Conservation (phyloP, 64 coral and sea anemone genomes). For the Montipora efflorescens region DNA sequence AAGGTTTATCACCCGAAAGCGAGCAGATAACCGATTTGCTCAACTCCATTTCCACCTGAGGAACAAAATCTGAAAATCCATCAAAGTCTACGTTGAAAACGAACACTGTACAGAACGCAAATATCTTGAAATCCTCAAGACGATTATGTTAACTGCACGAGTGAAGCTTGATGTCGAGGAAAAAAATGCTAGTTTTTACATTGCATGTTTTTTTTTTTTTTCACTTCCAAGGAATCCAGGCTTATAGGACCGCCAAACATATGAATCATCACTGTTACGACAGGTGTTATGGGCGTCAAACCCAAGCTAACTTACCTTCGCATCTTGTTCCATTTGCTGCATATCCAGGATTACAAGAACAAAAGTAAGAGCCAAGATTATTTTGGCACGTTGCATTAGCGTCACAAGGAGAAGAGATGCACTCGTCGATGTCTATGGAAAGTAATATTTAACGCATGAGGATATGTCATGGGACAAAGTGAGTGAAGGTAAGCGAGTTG, state of each 20-base stretch:
- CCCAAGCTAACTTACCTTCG: background rate
- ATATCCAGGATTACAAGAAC: slow-evolving; percentile 40
- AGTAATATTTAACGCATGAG: background rate
- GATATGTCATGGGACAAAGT: no score
- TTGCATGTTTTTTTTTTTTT: background rate
- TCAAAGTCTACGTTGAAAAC: no score
- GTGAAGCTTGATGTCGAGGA: no score
- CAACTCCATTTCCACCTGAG: no score
- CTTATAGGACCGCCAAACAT: slow-evolving; percentile 21
- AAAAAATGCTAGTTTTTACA: background rate
- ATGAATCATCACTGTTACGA: slow-evolving; percentile 28
- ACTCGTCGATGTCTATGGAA: slow-evolving; percentile 57
- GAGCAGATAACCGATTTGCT: no score
- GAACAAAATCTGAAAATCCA: no score
- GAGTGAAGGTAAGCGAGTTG: no score
- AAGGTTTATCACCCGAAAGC: no score
- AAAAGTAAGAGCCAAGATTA: slow-evolving; percentile 36
- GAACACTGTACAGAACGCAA: no score
- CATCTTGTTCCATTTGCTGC: slow-evolving; percentile 33
- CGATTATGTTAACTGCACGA: no score
- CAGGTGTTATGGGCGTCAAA: slow-evolving; percentile 36
- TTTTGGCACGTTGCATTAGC: slow-evolving; percentile 45
- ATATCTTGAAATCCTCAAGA: no score
- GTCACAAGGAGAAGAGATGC: slow-evolving; percentile 27
- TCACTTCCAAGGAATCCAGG: slow-evolving; percentile 35